phyloP scores from a whole-genome alignment of 2,797 vertebrate species.

The Lacerta bilineata region DNA sequence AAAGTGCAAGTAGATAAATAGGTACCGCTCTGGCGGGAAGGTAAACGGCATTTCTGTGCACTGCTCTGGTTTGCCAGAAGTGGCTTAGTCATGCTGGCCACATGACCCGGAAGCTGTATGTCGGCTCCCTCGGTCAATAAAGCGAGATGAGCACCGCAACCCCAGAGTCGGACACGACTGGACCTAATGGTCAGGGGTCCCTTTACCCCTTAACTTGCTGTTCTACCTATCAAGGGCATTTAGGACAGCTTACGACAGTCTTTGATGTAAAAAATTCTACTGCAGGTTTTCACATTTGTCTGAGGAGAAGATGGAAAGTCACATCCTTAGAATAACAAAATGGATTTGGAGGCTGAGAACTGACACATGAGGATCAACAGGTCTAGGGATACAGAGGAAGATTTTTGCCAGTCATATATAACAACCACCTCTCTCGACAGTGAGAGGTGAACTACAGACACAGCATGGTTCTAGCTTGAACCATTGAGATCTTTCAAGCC shows the following conservation, averaged over 20 bases:
- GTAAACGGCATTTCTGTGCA: no score
- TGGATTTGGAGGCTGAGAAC: background rate
- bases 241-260: background rate
- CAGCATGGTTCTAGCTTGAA: slow-evolving; percentile 22
- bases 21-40: no score
- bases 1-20: no score
- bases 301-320: background rate
- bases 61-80: no score
- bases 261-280: background rate
- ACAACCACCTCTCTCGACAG: background rate
- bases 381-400: background rate
- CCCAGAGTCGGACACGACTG: no score
- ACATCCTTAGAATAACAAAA: background rate
- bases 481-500: slow-evolving; percentile 39
- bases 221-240: background rate
- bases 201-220: background rate
- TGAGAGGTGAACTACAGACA: slow-evolving; percentile 14
- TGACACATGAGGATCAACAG: background rate
- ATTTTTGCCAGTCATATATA: background rate
- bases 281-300: background rate
- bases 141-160: no score
- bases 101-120: no score
- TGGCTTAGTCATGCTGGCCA: no score
- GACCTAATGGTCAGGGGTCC: no score
- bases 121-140: no score